These are phyloP conservation scores for Dioctria rufipes DNA, from an alignment of 2,888 invertebrate genomes.

Conservation along the genomic window DNA sequence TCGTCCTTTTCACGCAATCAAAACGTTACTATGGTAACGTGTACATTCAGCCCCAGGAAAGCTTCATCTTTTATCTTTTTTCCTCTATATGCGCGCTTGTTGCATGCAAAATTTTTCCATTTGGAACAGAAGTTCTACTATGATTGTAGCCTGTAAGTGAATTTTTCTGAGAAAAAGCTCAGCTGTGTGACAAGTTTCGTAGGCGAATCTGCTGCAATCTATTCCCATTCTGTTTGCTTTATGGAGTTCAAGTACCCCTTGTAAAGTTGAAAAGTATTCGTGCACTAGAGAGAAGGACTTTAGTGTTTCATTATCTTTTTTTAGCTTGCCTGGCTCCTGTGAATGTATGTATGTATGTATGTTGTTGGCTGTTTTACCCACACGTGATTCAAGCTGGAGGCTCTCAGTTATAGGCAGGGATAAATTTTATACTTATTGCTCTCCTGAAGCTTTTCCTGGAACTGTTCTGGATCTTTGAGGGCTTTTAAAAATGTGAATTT, in stretches of 20 bases:
- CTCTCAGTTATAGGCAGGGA: neutral
- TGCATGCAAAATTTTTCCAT: constrained; percentile 20
- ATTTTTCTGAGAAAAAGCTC: neutral
- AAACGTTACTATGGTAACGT: constrained; percentile 40
- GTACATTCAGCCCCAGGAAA: constrained; percentile 17
- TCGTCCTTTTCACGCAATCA: constrained; percentile 19
- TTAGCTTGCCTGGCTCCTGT: neutral
- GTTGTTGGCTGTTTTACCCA: neutral
- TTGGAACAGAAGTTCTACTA: neutral
- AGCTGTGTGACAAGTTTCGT: neutral
- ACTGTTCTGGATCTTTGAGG: neutral
- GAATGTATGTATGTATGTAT: neutral
- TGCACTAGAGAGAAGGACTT: neutral
- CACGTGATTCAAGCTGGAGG: neutral
- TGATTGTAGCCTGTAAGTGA: too few species aligned
- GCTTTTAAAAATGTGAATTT: neutral
- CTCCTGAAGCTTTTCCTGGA: neutral
- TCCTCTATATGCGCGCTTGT: constrained; percentile 12
- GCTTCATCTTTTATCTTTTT: neutral
- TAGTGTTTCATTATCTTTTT: too few species aligned
- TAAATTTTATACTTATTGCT: too few species aligned
- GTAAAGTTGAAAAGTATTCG: constrained; percentile 15
- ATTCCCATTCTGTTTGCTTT: constrained; percentile 1
- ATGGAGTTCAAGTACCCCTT: constrained; percentile 39
- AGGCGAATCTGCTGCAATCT: neutral